Evolutionary conservation across 2,113 vertebrate species (phyloP).

Genomic region (Dicrurus megarhynchus): DNA sequence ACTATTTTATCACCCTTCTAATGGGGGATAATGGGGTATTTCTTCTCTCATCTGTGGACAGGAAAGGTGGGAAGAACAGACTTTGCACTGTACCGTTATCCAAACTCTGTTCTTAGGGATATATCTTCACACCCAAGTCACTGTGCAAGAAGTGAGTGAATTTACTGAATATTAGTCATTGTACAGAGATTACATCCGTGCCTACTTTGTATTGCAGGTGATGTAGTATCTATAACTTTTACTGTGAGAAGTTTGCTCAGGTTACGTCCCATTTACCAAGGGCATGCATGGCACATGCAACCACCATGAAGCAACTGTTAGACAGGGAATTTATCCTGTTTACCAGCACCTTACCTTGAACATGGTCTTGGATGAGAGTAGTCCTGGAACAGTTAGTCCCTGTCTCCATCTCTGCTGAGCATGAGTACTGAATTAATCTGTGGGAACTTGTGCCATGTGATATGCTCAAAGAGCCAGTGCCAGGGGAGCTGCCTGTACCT

Average conservation of each 20-base stretch:
- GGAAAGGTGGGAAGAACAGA: not conserved
- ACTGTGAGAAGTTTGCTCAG: not conserved
- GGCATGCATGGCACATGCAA: not conserved
- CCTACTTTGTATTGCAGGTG: not conserved
- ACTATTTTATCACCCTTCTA: not conserved
- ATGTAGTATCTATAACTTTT: not conserved
- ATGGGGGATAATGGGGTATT: not conserved
- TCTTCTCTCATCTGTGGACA: not conserved
- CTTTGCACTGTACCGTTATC: not conserved
- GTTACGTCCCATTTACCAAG: not conserved
- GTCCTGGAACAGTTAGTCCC: not conserved
- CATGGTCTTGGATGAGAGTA: not conserved
- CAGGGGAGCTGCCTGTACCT: not conserved
- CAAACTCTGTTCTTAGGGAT: not conserved
- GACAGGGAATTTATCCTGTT: not conserved
- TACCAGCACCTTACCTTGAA: not conserved
- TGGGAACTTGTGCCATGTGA: not conserved
- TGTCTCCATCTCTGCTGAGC: not conserved
- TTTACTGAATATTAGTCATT: not conserved
- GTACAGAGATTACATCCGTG: not conserved
- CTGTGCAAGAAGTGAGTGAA: not conserved
- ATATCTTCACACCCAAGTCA: not conserved
- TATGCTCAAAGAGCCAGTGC: not conserved
- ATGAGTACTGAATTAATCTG: not conserved
- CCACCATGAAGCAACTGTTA: not conserved